Evolutionary conservation across 1,140 invertebrate species (phyloP), one percentile per base, ranked within the genome.

Genomic region (Ceratosolen solmsi): DNA sequence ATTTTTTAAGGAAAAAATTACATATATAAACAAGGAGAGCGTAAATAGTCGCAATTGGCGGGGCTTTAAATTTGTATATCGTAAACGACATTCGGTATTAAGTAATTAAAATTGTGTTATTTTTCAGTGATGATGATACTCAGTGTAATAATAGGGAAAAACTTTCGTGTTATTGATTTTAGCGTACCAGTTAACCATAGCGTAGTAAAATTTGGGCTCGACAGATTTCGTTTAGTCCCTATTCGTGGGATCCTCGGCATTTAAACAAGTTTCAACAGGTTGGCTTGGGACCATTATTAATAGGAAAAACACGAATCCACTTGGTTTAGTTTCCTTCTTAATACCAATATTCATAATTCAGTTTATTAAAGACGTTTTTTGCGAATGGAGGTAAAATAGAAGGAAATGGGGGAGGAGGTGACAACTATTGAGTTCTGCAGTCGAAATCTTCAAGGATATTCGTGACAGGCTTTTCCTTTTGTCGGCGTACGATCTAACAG

Each of bases 11-110:
- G n/a, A n/a, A n/a, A 27, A 30, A 36, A 68, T 33, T 38, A 2
- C 38, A 38, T 33, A n/a, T 68, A 22, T 36, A 68, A 68, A 38
- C 38, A 68, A 68, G 33, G 63, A 33, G 63, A 68, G 36, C 49
- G 38, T 20, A n/a, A 15, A 25, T 25, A 38, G 8, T 25, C 22
- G 22, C 5, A 25, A 70, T 70, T 30, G 7, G 46, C 22, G 4
- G n/a, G 8, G 0, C 25, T 9, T 46, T 46, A 2, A 25, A 46
- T 36, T 65, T 36, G 15, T 20, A 65, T 65, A 36, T 36, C 17
- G 3, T 20, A 27, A 36, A 13, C 33, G 22, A 20, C 4, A 15
- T 17, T 63, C 58, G 58, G 2, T 56, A 56, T 22, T n/a, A 9
- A 56, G 22, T 56, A n/a, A 46, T 46, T 25, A 56, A 56, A 25